Conservation (phyloP, 2,888 invertebrate species). For the Epicampocera succincta region DNA sequence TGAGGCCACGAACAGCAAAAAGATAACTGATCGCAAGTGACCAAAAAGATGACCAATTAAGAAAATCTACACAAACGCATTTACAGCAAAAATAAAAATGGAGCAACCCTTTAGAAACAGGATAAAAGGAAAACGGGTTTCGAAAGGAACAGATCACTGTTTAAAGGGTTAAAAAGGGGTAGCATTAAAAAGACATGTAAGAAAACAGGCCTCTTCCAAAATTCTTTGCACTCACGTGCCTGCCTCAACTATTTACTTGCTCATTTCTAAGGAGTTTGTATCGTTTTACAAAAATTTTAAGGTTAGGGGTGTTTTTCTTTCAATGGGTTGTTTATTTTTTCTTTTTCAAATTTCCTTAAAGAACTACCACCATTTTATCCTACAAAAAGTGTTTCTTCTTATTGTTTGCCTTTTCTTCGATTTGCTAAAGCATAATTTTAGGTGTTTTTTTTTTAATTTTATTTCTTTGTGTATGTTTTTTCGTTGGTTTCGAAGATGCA, state of each 20-base stretch:
- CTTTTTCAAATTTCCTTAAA: constrained; percentile 1
- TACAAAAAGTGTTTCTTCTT: neutral
- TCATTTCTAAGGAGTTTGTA: neutral
- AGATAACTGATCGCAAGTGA: constrained; percentile 67
- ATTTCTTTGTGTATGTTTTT: neutral
- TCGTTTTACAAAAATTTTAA: constrained; percentile 3
- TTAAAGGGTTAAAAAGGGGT: constrained; percentile 52
- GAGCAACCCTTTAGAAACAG: constrained; percentile 44
- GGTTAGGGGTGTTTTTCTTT: constrained; percentile 62
- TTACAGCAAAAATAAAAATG: constrained; percentile 21
- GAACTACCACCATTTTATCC: constrained; percentile 45
- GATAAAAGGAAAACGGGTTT: constrained; percentile 36
- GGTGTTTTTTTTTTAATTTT: constrained; percentile 32
- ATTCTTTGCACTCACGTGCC: constrained; percentile 37
- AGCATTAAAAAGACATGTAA: neutral
- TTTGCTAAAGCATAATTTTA: constrained; percentile 46
- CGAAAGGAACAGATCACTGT: neutral
- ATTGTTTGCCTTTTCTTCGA: neutral
- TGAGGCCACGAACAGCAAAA: constrained; percentile 61
- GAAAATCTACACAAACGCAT: too few species aligned
- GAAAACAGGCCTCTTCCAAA: neutral
- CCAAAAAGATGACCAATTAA: constrained; percentile 57
- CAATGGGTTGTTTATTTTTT: constrained; percentile 47
- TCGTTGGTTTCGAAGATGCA: too few species aligned
- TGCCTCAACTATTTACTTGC: constrained; percentile 53